Evolutionary conservation across 2,888 invertebrate genomes (phyloP).

Genomic region (Allolobophora icterica): DNA sequence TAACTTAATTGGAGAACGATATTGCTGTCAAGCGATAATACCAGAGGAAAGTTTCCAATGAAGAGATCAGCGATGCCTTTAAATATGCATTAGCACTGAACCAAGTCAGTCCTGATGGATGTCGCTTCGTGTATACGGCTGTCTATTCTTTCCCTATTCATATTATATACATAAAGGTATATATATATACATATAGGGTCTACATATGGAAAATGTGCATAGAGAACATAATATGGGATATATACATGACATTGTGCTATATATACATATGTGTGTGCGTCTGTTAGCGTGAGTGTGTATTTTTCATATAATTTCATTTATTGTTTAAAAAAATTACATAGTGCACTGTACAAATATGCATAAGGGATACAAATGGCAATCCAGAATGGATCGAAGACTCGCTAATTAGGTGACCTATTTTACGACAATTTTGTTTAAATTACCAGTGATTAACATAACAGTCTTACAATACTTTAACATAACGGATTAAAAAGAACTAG

Average conservation of each 20-base stretch:
- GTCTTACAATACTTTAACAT: too few species aligned
- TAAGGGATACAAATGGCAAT: not conserved
- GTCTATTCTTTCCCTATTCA: not conserved
- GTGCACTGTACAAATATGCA: not conserved
- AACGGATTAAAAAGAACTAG: too few species aligned
- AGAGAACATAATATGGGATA: too few species aligned
- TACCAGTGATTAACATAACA: too few species aligned
- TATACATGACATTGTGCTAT: too few species aligned
- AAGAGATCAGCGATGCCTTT: conserved; percentile 12
- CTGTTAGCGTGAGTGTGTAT: too few species aligned
- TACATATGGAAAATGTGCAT: too few species aligned
- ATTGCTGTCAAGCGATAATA: conserved; percentile 17
- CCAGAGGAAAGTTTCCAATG: not conserved
- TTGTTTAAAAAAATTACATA: not conserved
- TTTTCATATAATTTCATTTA: too few species aligned
- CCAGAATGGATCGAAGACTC: too few species aligned
- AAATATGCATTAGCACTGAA: conserved; percentile 3
- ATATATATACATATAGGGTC: not conserved
- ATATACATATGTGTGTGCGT: too few species aligned
- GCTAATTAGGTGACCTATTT: too few species aligned
- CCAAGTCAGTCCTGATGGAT: not conserved
- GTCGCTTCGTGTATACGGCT: not conserved
- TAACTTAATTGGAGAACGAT: conserved; percentile 17
- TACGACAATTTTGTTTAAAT: too few species aligned
- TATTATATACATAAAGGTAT: not conserved